A percentile compares a stretch with the other conserved stretches of the same genome.
Conservation (phyloP, 2,797 vertebrate species). For the Cyclura pinguis region DNA sequence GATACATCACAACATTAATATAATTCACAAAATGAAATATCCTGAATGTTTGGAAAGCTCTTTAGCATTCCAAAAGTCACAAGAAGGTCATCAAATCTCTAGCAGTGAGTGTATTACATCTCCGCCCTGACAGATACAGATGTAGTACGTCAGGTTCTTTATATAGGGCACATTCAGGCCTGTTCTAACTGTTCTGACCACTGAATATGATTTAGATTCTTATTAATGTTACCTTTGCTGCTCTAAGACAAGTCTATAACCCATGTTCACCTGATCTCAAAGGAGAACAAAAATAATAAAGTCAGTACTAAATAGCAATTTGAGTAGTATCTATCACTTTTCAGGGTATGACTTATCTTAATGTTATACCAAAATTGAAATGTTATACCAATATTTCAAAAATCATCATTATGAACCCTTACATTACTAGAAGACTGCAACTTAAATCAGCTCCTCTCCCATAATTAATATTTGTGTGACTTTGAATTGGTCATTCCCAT, state of each 20-base stretch:
- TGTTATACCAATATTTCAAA: neutral
- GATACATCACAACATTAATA: neutral
- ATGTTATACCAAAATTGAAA: no score
- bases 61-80: neutral
- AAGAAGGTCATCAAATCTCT: neutral
- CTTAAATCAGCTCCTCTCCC: neutral
- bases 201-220: neutral
- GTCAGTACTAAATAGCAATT: neutral
- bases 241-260: neutral
- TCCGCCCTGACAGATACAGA: neutral
- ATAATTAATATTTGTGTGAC: neutral
- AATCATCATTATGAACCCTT: neutral
- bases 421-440: neutral
- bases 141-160: neutral
- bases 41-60: neutral
- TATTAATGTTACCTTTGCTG: no score
- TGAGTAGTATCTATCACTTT: neutral
- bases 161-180: neutral
- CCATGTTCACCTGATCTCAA: neutral
- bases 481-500: neutral
- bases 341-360: neutral
- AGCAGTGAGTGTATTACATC: neutral
- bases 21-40: neutral
- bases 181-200: neutral
- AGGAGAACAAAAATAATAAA: neutral